A percentile compares a stretch with the other conserved stretches of the same genome.
These are phyloP conservation scores for Aurelia coerulea DNA, from an alignment of 30 jellyfish, hydroid and myxozoan genomes.

Conservation along the genomic window DNA sequence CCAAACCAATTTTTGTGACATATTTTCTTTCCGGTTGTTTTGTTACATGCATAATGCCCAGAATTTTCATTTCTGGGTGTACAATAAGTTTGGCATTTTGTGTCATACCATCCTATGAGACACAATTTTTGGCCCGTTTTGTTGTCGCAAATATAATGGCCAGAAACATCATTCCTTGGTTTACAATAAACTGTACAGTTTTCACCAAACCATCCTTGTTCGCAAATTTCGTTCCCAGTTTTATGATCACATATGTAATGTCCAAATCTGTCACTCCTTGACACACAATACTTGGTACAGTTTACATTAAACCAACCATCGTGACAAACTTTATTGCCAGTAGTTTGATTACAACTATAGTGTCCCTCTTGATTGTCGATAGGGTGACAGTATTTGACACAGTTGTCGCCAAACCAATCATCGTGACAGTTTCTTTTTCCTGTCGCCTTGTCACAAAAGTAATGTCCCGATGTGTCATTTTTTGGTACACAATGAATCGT, in stretches of 20 bases:
- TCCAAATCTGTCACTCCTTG: slow-evolving; percentile 38
- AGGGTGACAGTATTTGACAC: slow-evolving; percentile 6
- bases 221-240: slow-evolving; percentile 33
- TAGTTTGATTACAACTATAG: slow-evolving; percentile 11
- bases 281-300: slow-evolving; percentile 43
- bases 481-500: slow-evolving; percentile 7
- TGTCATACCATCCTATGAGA: slow-evolving; percentile 50
- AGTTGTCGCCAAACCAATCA: background rate
- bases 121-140: slow-evolving; percentile 43
- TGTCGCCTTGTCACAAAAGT: background rate
- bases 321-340: slow-evolving; percentile 46
- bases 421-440: slow-evolving; percentile 12
- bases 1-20: slow-evolving; percentile 28
- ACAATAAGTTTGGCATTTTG: slow-evolving; percentile 42
- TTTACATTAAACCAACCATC: slow-evolving; percentile 58
- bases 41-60: slow-evolving; percentile 56
- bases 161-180: slow-evolving; percentile 36
- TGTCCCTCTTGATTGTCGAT: background rate
- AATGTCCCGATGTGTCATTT: slow-evolving; percentile 4
- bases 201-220: slow-evolving; percentile 28
- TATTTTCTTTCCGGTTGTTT: slow-evolving; percentile 23
- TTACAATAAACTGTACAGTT: slow-evolving; percentile 19
- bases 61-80: slow-evolving; percentile 16
- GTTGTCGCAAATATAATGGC: slow-evolving; percentile 63
- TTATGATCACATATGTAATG: slow-evolving; percentile 10